These are phyloP conservation scores for Toxotes chatareus DNA, from an alignment of 2,113 vertebrate genomes.

Conservation along the genomic window DNA sequence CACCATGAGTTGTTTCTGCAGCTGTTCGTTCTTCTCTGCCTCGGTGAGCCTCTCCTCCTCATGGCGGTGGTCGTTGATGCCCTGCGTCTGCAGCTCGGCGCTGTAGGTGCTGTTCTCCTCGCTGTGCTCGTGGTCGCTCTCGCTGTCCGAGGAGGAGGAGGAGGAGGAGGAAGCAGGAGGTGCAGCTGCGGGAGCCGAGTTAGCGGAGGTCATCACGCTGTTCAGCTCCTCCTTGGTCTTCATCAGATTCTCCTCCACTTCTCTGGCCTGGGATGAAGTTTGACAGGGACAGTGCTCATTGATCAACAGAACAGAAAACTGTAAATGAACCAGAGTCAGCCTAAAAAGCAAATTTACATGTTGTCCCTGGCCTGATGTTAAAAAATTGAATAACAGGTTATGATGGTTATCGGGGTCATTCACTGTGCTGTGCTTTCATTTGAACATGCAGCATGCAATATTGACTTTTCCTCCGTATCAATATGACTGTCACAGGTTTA, in stretches of 20 bases:
- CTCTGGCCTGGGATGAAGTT: constrained; percentile 75
- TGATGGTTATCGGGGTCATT: not conserved
- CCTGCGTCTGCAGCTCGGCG: constrained; percentile 91
- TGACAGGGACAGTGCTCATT: not conserved
- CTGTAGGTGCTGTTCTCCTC: constrained; percentile 89
- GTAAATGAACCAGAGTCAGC: not conserved
- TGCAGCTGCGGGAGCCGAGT: constrained; percentile 70
- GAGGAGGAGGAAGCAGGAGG: constrained; percentile 53
- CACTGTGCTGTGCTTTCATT: not conserved
- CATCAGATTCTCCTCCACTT: constrained; percentile 91
- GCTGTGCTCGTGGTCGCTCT: constrained; percentile 83
- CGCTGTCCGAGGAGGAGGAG: constrained; percentile 77
- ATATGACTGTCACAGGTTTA: not conserved
- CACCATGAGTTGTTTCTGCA: constrained; percentile 93
- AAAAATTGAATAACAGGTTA: not conserved
- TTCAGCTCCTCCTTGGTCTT: constrained; percentile 95
- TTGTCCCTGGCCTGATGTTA: not conserved
- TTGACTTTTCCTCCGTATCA: not conserved
- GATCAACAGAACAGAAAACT: not conserved
- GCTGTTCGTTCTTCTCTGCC: constrained; percentile 92
- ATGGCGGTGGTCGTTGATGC: constrained; percentile 86
- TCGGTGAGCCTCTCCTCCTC: constrained; percentile 94
- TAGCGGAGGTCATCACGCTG: constrained; percentile 81
- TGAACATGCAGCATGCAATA: not conserved
- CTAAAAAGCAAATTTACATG: no score